Evolutionary conservation across 2,797 vertebrate genomes (phyloP).

Genomic region (Siniperca obscura): DNA sequence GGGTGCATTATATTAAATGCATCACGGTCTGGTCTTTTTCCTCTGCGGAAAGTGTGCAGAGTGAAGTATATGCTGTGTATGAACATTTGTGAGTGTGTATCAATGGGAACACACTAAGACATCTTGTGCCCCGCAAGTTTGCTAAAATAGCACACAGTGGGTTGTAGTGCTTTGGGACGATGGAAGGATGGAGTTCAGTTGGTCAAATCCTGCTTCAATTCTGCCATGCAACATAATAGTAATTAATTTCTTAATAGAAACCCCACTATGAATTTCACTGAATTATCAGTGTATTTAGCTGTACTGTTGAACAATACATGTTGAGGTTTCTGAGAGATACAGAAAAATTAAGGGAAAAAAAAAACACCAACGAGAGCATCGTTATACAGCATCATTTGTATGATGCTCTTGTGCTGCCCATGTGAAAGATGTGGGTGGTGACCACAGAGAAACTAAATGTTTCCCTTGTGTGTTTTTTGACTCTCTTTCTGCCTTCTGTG

Average conservation of each 20-base stretch:
- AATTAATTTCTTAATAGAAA: background rate
- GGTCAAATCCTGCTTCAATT: background rate
- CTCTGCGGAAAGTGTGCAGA: slow-evolving; percentile 9
- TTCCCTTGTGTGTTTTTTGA: slow-evolving; percentile 51
- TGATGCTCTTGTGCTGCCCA: slow-evolving; percentile 46
- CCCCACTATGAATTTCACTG: background rate
- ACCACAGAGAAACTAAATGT: slow-evolving; percentile 60
- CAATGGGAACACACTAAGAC: background rate
- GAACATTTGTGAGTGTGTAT: background rate
- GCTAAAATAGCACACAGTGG: background rate
- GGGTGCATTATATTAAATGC: slow-evolving; percentile 26
- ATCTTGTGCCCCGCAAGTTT: background rate
- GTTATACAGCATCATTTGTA: slow-evolving; percentile 7
- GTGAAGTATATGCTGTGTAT: background rate
- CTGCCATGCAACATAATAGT: no score
- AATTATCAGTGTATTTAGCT: background rate
- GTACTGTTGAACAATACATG: background rate
- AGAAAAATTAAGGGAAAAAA: background rate
- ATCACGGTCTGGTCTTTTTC: slow-evolving; percentile 12
- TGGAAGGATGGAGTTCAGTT: background rate
- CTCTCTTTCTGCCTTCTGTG: slow-evolving; percentile 21
- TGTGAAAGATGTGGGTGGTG: slow-evolving; percentile 72
- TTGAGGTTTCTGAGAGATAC: background rate
- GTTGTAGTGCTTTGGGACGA: background rate
- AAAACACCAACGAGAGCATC: background rate